Conservation (phyloP, 2,888 invertebrate species). For the Oligia strigilis region DNA sequence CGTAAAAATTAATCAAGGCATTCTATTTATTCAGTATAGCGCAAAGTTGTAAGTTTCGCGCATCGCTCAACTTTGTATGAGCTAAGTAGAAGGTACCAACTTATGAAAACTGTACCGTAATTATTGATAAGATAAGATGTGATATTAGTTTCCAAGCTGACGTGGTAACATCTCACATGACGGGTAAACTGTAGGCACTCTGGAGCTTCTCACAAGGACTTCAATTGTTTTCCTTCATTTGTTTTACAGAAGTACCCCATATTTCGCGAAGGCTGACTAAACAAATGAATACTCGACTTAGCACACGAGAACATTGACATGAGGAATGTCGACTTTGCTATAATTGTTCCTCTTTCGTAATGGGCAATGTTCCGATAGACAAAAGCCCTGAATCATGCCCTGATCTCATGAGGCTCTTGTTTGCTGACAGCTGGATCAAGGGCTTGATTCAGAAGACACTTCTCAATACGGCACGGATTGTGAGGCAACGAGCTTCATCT, state of each 20-base stretch:
- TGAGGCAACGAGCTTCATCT: not conserved
- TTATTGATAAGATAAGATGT: slow-evolving; percentile 25
- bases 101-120: slow-evolving; percentile 55
- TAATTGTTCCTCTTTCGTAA: not conserved
- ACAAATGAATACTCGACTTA: not conserved
- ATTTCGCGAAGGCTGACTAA: not conserved
- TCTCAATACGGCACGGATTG: not conserved
- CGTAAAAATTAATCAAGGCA: slow-evolving; percentile 22
- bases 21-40: slow-evolving; percentile 51
- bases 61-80: slow-evolving; percentile 49
- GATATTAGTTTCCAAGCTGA: slow-evolving; percentile 51
- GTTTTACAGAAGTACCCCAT: not conserved
- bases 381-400: not conserved
- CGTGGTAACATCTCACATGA: not conserved
- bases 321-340: not conserved
- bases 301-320: no score
- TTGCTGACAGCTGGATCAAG: not conserved
- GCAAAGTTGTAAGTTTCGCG: slow-evolving; percentile 51
- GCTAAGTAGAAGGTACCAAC: slow-evolving; percentile 40
- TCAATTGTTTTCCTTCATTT: slow-evolving; percentile 5
- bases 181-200: not conserved
- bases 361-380: not conserved
- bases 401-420: not conserved
- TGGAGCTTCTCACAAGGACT: not conserved
- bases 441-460: not conserved